Conservation (phyloP, 1,140 invertebrate genomes). For the Trachelipus rathkii region DNA sequence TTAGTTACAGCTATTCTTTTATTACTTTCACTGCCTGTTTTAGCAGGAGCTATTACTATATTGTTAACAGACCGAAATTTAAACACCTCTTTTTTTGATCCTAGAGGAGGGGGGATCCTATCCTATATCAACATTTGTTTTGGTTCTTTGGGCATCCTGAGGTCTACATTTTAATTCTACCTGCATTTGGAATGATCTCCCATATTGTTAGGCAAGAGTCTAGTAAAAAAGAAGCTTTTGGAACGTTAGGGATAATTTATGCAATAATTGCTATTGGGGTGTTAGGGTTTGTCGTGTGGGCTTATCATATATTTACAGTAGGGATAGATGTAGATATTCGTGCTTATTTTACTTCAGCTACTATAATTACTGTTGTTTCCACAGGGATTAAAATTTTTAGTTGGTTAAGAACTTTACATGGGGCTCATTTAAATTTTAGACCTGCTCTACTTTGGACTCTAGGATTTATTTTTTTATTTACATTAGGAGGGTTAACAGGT, state of each 20-base stretch:
- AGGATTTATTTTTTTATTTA: constrained; percentile 61
- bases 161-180: constrained; percentile 67
- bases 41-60: constrained; percentile 43
- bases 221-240: constrained; percentile 58
- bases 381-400: constrained; percentile 64
- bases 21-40: no score
- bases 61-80: no score
- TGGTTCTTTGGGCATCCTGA: constrained; percentile 74
- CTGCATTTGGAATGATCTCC: constrained; percentile 61
- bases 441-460: constrained; percentile 60
- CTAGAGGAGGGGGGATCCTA: no score
- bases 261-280: constrained; percentile 50
- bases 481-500: constrained; percentile 35
- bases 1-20: no score
- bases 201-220: constrained; percentile 60
- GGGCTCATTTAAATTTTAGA: constrained; percentile 54
- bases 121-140: constrained; percentile 79
- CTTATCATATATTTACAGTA: constrained; percentile 68
- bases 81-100: no score
- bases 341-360: constrained; percentile 68
- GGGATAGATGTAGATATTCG: constrained; percentile 69
- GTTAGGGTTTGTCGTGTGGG: constrained; percentile 63
- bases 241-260: constrained; percentile 58
- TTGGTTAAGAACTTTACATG: constrained; percentile 51
- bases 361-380: constrained; percentile 63